Conservation (phyloP, 2,888 invertebrate genomes). For the Troilus luridus region DNA sequence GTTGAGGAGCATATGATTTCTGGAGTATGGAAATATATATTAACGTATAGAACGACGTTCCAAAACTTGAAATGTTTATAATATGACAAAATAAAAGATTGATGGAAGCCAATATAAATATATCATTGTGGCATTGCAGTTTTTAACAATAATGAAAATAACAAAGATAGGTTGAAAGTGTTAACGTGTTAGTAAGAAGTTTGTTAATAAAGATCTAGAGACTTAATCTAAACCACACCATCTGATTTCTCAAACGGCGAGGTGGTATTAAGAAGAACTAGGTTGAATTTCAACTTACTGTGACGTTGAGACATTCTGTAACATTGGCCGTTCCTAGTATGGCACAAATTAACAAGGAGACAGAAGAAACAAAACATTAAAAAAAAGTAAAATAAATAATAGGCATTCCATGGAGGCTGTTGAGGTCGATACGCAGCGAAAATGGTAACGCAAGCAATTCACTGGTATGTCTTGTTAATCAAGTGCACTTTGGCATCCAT, state of each 20-base stretch:
- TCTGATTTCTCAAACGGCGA: constrained; percentile 35
- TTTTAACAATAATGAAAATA: not conserved
- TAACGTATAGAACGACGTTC: no score
- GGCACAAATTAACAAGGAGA: constrained; percentile 45
- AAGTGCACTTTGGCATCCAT: constrained; percentile 44
- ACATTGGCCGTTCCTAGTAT: constrained; percentile 18
- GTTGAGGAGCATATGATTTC: not conserved
- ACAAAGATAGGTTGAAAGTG: not conserved
- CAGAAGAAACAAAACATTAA: constrained; percentile 21
- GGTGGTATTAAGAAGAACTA: constrained; percentile 44
- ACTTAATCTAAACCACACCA: constrained; percentile 36
- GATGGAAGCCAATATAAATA: no score
- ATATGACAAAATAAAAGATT: no score
- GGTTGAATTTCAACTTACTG: constrained; percentile 50
- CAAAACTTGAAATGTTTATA: no score
- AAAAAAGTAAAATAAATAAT: constrained; percentile 29
- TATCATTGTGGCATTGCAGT: not conserved
- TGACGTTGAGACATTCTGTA: constrained; percentile 40
- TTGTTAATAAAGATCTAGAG: not conserved
- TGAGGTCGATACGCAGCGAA: constrained; percentile 30
- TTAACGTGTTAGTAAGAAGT: constrained; percentile 38
- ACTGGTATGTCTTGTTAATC: constrained; percentile 45
- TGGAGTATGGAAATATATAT: no score
- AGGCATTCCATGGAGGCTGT: constrained; percentile 9
- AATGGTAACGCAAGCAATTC: constrained; percentile 42